Evolutionary conservation across 2,888 invertebrate species (phyloP).

Genomic region (Cylloceria caligata): DNA sequence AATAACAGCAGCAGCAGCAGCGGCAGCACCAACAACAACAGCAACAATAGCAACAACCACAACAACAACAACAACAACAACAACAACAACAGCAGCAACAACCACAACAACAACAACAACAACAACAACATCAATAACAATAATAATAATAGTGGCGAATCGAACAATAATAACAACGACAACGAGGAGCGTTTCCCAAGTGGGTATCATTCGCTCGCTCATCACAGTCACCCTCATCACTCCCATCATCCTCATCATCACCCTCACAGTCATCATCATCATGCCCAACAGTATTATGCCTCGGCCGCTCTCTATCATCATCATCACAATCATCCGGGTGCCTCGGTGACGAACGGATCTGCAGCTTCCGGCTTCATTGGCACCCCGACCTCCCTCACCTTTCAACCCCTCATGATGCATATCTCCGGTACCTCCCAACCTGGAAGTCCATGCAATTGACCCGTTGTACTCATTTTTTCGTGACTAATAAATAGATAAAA

Average conservation of each 20-base stretch:
- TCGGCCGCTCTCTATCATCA: conserved; percentile 82
- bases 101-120: conserved; percentile 64
- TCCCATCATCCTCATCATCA: conserved; percentile 72
- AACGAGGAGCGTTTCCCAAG: conserved; percentile 64
- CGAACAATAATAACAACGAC: conserved; percentile 48
- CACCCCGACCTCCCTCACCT: conserved; percentile 72
- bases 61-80: conserved; percentile 54
- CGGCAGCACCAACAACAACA: too few relatives aligned
- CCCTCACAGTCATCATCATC: conserved; percentile 76
- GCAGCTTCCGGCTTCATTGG: conserved; percentile 66
- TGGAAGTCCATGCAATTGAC: conserved; percentile 79
- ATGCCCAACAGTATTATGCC: conserved; percentile 83
- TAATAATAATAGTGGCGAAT: conserved; percentile 36
- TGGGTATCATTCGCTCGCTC: conserved; percentile 67
- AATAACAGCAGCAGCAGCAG: conserved; percentile 45
- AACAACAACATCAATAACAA: conserved; percentile 63
- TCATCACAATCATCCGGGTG: conserved; percentile 78
- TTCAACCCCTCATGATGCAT: conserved; percentile 78
- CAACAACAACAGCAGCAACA: conserved; percentile 52
- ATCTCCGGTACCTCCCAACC: conserved; percentile 75
- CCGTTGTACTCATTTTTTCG: background rate
- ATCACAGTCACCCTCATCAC: conserved; percentile 60
- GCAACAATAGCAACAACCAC: conserved; percentile 39
- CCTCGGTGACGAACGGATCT: conserved; percentile 64
- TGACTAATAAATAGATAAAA: conserved; percentile 12